Evolutionary conservation across 2,797 vertebrate genomes (phyloP).

Genomic region (Dendrocincla tyrannina): DNA sequence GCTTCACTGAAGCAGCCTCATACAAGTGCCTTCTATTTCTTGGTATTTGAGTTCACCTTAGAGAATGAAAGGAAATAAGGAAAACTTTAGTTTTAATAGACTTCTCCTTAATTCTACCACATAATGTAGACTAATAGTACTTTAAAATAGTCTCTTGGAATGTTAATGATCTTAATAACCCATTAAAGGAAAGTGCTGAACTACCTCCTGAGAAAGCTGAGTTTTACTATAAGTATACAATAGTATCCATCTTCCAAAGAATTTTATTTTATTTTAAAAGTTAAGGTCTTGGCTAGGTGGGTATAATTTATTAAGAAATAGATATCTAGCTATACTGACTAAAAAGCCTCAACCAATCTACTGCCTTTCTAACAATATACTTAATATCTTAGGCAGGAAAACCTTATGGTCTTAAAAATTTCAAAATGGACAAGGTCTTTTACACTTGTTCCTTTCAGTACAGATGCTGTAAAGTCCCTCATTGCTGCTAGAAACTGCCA

Average conservation of each 20-base stretch:
- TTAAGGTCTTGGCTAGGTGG: neutral
- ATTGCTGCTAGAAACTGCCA: neutral
- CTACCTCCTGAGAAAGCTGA: neutral
- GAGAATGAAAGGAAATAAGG: constrained; percentile 25
- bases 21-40: neutral
- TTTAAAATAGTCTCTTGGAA: neutral
- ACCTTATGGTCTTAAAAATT: neutral
- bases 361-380: neutral
- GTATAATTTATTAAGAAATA: neutral
- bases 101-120: neutral
- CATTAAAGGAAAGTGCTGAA: neutral
- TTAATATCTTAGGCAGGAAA: neutral
- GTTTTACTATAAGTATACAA: neutral
- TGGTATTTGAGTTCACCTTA: neutral
- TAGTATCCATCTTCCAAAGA: neutral
- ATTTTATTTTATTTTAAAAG: neutral
- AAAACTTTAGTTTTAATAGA: constrained; percentile 6
- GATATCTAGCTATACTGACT: neutral
- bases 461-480: neutral
- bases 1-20: neutral
- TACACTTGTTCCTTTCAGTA: neutral
- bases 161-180: neutral
- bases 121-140: neutral
- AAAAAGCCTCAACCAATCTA: neutral
- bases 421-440: neutral